Conservation (phyloP, 2,888 invertebrate genomes). For the Cheilosia grossa region DNA sequence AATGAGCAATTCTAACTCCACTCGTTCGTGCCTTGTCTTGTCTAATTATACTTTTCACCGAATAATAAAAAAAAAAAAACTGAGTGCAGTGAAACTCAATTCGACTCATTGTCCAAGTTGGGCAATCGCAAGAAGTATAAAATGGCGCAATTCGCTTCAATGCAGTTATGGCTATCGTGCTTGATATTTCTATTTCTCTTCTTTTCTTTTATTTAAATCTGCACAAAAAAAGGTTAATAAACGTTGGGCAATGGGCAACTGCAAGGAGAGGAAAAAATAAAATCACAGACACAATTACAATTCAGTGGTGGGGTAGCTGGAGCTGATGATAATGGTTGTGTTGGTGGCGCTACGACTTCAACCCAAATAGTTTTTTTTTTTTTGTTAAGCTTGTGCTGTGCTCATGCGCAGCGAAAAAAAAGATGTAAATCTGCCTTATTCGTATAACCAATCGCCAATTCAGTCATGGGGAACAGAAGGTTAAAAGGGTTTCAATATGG, state of each 20-base stretch:
- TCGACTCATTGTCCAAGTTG: slow-evolving; percentile 66
- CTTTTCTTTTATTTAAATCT: slow-evolving; percentile 63
- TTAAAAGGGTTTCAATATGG: slow-evolving; percentile 68
- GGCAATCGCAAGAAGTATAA: slow-evolving; percentile 54
- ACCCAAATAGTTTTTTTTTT: slow-evolving; percentile 45
- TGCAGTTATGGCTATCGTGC: slow-evolving; percentile 26
- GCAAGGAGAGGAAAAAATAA: slow-evolving; percentile 17
- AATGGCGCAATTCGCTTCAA: slow-evolving; percentile 55
- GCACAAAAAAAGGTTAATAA: slow-evolving; percentile 61
- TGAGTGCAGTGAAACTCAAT: slow-evolving; percentile 51
- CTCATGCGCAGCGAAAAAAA: slow-evolving; percentile 23
- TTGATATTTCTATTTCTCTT: slow-evolving; percentile 10
- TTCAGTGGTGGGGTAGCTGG: slow-evolving; percentile 6
- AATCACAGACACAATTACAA: slow-evolving; percentile 29
- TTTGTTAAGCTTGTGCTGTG: slow-evolving; percentile 21
- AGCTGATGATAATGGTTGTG: background rate
- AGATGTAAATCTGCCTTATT: slow-evolving; percentile 49
- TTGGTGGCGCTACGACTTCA: slow-evolving; percentile 62
- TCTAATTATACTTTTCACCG: slow-evolving; percentile 66
- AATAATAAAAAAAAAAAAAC: slow-evolving; percentile 47
- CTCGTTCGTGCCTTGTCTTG: slow-evolving; percentile 68
- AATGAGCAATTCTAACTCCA: slow-evolving; percentile 59
- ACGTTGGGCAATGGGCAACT: slow-evolving; percentile 41
- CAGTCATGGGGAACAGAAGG: slow-evolving; percentile 58
- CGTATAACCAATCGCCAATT: slow-evolving; percentile 38